Base-by-base conservation (phyloP, 2,797 vertebrate species). In the Tadarida brasiliensis region DNA sequence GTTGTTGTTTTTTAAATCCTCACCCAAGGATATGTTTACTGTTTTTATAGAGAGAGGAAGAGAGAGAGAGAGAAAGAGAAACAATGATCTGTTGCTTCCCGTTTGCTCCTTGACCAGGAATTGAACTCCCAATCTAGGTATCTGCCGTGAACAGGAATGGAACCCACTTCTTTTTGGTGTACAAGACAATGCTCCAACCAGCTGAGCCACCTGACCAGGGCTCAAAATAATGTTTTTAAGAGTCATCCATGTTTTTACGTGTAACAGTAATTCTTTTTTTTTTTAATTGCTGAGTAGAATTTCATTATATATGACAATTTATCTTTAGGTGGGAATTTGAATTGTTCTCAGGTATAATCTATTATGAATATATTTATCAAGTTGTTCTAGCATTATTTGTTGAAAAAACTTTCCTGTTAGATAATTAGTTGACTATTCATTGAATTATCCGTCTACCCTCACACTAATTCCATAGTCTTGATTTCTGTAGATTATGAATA, bases 301-400 rank as follows among this genome's bases (percentile, higher is more conserved):
- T 70, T 0, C 15, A 59, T 49, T 80, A 12, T 22, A 63, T 15
- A 44, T 22, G 39, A 44, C 67, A 59, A 71, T 61, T 94, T 77
- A 65, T 54, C 14, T 83, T 86, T 92, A 63, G 16, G 4, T 82
- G 3, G 5, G 11, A 57, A 54, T 82, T n/a, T 57, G 51, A 12
- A 14, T 54, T 65, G 15, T 80, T 96, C 90, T 70, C 44, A 93
- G 3, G 11, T 77, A 56, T 20, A 47, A 76, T 24, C 19, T 68
- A 73, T 85, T 76, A 65, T 54, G 39, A 85, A n/a, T 63, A 19
- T 61, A 87, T 93, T 93, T 92, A 49, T 92, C 19, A 92, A 86
- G 10, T 51, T 49, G 2, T 70, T 93, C 24, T 4, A 83, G n/a
- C 2, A 78, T 11, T 86, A 80, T 63, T 87, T 80, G 7, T 67